Conservation (phyloP, 2,113 vertebrate genomes). For the Onychorhynchus coronatus region DNA sequence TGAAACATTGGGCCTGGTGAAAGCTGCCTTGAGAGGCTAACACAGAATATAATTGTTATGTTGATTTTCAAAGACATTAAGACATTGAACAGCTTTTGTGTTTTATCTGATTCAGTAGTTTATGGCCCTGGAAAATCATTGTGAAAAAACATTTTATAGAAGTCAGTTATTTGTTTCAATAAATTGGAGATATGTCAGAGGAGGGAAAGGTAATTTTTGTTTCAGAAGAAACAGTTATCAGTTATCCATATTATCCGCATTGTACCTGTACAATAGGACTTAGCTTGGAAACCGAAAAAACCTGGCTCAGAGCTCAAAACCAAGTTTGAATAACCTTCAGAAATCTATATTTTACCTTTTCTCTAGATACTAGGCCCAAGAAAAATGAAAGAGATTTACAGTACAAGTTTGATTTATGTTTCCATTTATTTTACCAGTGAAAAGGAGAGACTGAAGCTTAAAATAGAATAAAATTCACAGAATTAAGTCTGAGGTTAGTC, state of each 20-base stretch:
- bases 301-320: background rate
- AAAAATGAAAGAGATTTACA: background rate
- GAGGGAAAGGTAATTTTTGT: background rate
- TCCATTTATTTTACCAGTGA: background rate
- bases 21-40: background rate
- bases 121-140: background rate
- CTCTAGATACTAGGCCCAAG: background rate
- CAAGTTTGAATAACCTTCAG: slow-evolving; percentile 9
- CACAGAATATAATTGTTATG: background rate
- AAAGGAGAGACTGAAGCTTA: background rate
- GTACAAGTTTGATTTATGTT: slow-evolving; percentile 16
- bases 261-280: background rate
- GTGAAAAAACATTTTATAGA: background rate
- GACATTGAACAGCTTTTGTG: background rate
- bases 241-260: background rate
- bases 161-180: background rate
- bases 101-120: background rate
- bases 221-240: background rate
- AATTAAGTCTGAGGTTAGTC: background rate
- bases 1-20: background rate
- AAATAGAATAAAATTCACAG: background rate
- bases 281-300: background rate
- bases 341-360: background rate
- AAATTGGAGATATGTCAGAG: background rate
- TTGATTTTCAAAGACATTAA: background rate